phyloP scores from a whole-genome alignment of 2,797 vertebrate species.

The Heteromormyrus szaboi region DNA sequence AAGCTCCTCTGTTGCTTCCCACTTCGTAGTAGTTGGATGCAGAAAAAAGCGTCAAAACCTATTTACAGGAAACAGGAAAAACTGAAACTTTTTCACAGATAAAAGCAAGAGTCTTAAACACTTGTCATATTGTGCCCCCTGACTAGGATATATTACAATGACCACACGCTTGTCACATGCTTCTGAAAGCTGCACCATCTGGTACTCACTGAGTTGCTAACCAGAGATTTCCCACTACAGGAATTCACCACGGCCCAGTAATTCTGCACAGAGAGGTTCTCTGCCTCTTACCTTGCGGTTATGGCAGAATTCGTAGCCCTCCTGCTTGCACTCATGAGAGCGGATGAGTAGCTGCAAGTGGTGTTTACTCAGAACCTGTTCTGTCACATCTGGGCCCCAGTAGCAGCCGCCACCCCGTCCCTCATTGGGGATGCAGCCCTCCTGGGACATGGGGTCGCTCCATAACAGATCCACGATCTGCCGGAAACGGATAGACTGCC shows the following conservation, averaged over 20 bases:
- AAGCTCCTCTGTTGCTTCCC: conserved; percentile 92
- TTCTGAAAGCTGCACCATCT: not conserved
- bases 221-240: not conserved
- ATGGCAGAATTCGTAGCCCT: conserved; percentile 89
- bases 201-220: not conserved
- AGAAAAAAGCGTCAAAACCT: conserved; percentile 74
- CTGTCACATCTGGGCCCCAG: conserved; percentile 84
- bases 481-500: not conserved
- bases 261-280: not conserved
- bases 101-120: not conserved
- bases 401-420: conserved; percentile 85
- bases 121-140: not conserved
- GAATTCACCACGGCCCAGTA: not conserved
- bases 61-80: conserved; percentile 8
- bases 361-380: conserved; percentile 68
- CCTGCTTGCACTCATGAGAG: conserved; percentile 90
- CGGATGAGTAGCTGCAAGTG: conserved; percentile 80
- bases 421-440: conserved; percentile 76
- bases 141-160: not conserved
- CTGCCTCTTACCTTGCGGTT: conserved; percentile 62
- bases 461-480: conserved; percentile 82
- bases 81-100: not conserved
- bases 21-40: conserved; percentile 88
- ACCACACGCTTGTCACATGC: not conserved
- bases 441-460: conserved; percentile 84